Evolutionary conservation across 1,140 invertebrate genomes (phyloP), one percentile per base, ranked within the genome.

Genomic region (Musca vetustissima): DNA sequence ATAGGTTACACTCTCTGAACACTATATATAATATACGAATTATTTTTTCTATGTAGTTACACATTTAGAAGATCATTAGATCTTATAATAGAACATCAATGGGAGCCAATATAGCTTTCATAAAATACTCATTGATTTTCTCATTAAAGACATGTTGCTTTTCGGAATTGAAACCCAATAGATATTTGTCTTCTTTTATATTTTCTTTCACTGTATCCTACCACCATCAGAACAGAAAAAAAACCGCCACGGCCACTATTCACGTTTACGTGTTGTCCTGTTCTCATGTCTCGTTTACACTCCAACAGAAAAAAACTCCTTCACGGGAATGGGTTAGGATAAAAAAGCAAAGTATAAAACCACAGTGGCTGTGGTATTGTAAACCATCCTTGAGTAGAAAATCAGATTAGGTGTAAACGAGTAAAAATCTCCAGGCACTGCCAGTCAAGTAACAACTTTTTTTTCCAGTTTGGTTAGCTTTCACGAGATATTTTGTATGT

Each of bases 381-480:
- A 61, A 61, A 61, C 57, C 57, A 61, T 61, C 57, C 28, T 36
- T 36, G 19, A 43, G 53, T 50, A 32, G 36, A 68, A 64, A 65
- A 57, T 69, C 61, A 69, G 65, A 69, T 69, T 66, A 69, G 68
- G 59, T 69, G 68, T 50, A 66, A 57, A 69, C 61, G 64, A 66
- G 64, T 50, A 68, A 43, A 61, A 59, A 61, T 52, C 43, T 24
- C 28, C 32, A 69, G 48, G 36, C 59, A 55, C 36, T 65, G 50
- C 53, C 59, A 36, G 49, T 32, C 32, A 66, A 48, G 24, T 43
- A 66, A 21, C 11, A 50, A 17, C n/a, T 32, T 57, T 52, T 50
- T 32, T 64, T 17, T 22, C n/a, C n/a, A 28, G 67, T 19, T 24
- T 15, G 13, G 48, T 25, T 47, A 21, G 15, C 28, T 59, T 49